Base-by-base conservation (phyloP, 2,113 vertebrate species). In the Crotalus horridus region DNA sequence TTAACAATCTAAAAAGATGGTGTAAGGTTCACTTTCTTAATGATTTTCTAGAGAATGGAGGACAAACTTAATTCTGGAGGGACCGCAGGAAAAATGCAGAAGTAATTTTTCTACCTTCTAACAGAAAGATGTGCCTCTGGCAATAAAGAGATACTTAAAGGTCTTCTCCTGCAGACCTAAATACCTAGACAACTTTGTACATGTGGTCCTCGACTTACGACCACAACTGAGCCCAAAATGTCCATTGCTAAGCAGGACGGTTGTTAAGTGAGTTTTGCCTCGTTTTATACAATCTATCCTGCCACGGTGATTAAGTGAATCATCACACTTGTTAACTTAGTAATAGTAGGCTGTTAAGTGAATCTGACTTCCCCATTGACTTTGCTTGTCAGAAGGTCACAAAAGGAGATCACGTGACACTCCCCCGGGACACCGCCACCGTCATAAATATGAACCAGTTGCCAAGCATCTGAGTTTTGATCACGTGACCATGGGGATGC, bases 341-440 rank as follows among this genome's bases (percentile, higher is more conserved):
- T 61, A 3, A 61, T 3, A 3, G 0, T 43, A 43, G 9, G 59
- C 8, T 10, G 11, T 29, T 61, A 29, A 61, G 24, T 61, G 58
- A 26, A 59, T 59, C 58, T 26, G 59, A 9, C 24, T 61, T 9
- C 59, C 59, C 3, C 3, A 26, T 61, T 11, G 59, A 61, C 7
- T 61, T 59, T 61, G 59, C 10, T 59, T 61, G 59, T 3, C 24
- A 61, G 24, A 11, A 61, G 24, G 3, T 61, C 1, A 0, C 59
- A 61, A 61, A 61, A 26, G 59, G 3, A 9, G 24, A 61, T 61
- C 59, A 12, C 2, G 4, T 26, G 26, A 61, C 59, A 51, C 48
- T 0, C 48, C 1, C 59, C 3, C 1, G 2, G 10, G 59, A 29
- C 6, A 17, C 2, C 7, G 5, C 56, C 23, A 58, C 56, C 20